Percentiles rank a stretch among this genome's conserved stretches.
These are phyloP conservation scores for Procavia capensis DNA, from an alignment of 2,113 vertebrate species.

Conservation along the genomic window DNA sequence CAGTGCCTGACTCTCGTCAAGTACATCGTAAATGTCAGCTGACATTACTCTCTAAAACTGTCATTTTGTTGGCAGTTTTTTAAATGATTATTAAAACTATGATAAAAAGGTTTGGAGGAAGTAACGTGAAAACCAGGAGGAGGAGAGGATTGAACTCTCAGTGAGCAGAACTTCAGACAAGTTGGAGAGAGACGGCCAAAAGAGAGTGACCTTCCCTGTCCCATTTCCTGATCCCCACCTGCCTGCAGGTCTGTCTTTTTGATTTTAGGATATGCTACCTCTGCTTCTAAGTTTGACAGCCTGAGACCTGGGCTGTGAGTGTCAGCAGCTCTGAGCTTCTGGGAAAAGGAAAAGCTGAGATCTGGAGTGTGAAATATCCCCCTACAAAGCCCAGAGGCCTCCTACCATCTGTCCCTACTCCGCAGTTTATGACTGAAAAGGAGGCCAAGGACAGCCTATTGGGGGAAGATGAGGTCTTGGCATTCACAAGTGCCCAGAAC, in stretches of 20 bases:
- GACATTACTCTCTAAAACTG: accelerated
- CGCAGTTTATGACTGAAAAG: background rate
- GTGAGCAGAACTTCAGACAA: background rate
- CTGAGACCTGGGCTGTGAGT: accelerated
- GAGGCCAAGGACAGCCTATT: background rate
- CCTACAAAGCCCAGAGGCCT: background rate
- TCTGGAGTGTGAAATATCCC: accelerated
- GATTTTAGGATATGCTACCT: background rate
- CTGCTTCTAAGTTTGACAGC: background rate
- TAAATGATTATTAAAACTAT: background rate
- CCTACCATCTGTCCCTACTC: no score
- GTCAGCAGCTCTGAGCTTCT: background rate
- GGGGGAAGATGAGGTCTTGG: background rate
- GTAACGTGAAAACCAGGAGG: accelerated
- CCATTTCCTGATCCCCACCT: no score
- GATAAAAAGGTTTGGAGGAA: background rate
- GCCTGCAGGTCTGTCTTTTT: background rate
- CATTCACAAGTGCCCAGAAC: background rate
- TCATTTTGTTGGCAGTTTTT: background rate
- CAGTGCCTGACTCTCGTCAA: background rate
- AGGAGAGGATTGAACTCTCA: accelerated
- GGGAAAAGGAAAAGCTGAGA: background rate
- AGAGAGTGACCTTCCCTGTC: background rate
- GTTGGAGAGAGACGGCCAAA: background rate
- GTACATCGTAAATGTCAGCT: background rate